These are phyloP conservation scores for Scaptomyza montana DNA, from an alignment of 1,140 invertebrate species.

Conservation along the genomic window DNA sequence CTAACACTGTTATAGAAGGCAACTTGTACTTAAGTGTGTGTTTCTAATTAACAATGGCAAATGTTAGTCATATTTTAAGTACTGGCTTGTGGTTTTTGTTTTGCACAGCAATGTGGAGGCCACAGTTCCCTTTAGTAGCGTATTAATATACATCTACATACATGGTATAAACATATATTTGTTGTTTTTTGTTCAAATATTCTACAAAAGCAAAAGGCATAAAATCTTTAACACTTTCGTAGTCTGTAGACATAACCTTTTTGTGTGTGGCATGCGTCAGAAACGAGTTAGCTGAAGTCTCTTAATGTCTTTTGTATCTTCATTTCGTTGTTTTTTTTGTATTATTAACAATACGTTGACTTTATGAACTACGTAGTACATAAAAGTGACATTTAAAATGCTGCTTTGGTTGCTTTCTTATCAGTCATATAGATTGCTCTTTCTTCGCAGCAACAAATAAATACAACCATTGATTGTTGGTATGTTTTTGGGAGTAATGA, in stretches of 20 bases:
- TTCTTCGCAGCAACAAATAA: conserved; percentile 1
- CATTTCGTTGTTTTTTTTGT: neutral
- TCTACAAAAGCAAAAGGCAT: too few relatives aligned
- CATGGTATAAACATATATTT: conserved; percentile 14
- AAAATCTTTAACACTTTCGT: too few relatives aligned
- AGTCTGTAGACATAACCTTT: too few relatives aligned
- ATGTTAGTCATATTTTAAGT: conserved; percentile 22
- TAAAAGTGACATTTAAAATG: conserved; percentile 2
- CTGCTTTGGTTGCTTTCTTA: conserved; percentile 12
- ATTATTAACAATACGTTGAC: neutral
- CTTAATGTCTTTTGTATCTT: neutral
- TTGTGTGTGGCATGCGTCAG: conserved; percentile 2
- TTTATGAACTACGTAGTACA: neutral
- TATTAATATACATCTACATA: conserved; percentile 22
- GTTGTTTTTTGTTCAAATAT: too few relatives aligned
- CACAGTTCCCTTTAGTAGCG: conserved; percentile 1
- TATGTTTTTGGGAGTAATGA: neutral
- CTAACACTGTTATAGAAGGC: neutral
- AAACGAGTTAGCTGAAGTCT: conserved; percentile 18
- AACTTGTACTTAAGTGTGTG: conserved; percentile 19
- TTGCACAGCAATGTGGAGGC: neutral
- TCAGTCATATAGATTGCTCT: conserved; percentile 14
- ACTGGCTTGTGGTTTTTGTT: conserved; percentile 16
- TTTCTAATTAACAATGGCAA: conserved; percentile 56
- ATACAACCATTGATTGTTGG: neutral